phyloP scores from a whole-genome alignment of 2,888 invertebrate species.

The Ceraclea dissimilis region DNA sequence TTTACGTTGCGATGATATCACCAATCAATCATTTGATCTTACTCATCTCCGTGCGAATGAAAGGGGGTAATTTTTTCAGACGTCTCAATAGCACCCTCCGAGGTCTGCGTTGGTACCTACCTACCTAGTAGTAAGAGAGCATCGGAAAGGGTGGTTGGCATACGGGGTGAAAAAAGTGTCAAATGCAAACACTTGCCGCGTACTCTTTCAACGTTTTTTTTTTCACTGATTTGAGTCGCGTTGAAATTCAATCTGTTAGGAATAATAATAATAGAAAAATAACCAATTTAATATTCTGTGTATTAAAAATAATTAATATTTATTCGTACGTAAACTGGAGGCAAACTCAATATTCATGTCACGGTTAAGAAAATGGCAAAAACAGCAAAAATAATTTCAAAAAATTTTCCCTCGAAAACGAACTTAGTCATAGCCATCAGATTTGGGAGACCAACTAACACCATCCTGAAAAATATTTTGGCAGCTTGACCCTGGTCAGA shows the following conservation, averaged over 20 bases:
- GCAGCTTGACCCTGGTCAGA: too few species aligned
- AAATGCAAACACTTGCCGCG: constrained; percentile 44
- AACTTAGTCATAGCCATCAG: too few species aligned
- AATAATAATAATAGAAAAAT: neutral
- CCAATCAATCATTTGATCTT: constrained; percentile 3
- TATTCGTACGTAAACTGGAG: too few species aligned
- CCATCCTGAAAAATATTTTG: too few species aligned
- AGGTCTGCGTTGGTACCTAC: constrained; percentile 47
- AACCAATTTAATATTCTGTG: too few species aligned
- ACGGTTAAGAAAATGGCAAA: too few species aligned
- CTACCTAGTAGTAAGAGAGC: constrained; percentile 37
- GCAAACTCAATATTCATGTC: too few species aligned
- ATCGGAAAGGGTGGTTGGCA: constrained; percentile 28
- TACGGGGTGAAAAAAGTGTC: constrained; percentile 40
- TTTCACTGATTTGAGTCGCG: neutral
- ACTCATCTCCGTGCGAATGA: neutral
- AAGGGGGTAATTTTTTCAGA: constrained; percentile 33
- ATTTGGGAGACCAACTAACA: too few species aligned
- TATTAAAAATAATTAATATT: too few species aligned
- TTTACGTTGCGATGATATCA: neutral
- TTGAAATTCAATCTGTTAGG: neutral
- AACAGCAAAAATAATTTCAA: too few species aligned
- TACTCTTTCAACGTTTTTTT: constrained; percentile 42
- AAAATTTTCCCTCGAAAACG: too few species aligned
- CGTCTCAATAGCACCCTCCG: constrained; percentile 48